Percentiles rank a stretch among this genome's conserved stretches.
Evolutionary conservation across 2,888 invertebrate species (phyloP).

Genomic region (Drosophila kambysellisi): DNA sequence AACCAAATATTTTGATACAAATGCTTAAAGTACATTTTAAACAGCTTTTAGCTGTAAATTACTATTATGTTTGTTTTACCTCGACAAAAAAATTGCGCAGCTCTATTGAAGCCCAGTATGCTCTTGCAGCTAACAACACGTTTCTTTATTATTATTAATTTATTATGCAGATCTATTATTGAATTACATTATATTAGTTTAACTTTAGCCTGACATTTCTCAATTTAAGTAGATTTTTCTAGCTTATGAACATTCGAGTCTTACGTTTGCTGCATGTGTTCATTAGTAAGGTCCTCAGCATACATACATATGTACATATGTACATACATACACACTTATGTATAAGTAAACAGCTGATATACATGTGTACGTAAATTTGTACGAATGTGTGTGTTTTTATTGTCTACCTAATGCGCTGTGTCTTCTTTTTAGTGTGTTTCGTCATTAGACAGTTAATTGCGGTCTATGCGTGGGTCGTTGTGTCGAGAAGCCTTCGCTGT

Average conservation of each 20-base stretch:
- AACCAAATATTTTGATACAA: not conserved
- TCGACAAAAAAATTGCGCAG: conserved; percentile 2
- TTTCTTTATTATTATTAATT: conserved; percentile 1
- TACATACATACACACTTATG: not conserved
- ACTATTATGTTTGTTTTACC: not conserved
- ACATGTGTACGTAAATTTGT: not conserved
- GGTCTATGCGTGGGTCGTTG: conserved; percentile 63
- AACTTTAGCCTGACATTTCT: conserved; percentile 33
- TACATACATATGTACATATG: not conserved
- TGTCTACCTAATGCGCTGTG: conserved; percentile 32
- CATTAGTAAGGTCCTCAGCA: conserved; percentile 6
- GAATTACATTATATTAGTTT: conserved; percentile 24
- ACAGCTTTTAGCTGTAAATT: not conserved
- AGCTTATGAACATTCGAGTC: conserved; percentile 14
- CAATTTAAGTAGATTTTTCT: conserved; percentile 19
- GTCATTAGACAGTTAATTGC: conserved; percentile 62
- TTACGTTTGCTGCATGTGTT: conserved; percentile 27
- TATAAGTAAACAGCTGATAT: not conserved
- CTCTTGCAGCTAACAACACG: not conserved
- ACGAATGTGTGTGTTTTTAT: conserved; percentile 17
- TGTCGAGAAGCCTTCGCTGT: conserved; percentile 35
- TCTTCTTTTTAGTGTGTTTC: conserved; percentile 31
- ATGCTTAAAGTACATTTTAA: not conserved
- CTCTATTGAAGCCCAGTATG: conserved; percentile 1
- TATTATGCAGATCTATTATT: not conserved